These are phyloP conservation scores for Ophiodon elongatus DNA, from an alignment of 2,113 vertebrate genomes.

Conservation along the genomic window DNA sequence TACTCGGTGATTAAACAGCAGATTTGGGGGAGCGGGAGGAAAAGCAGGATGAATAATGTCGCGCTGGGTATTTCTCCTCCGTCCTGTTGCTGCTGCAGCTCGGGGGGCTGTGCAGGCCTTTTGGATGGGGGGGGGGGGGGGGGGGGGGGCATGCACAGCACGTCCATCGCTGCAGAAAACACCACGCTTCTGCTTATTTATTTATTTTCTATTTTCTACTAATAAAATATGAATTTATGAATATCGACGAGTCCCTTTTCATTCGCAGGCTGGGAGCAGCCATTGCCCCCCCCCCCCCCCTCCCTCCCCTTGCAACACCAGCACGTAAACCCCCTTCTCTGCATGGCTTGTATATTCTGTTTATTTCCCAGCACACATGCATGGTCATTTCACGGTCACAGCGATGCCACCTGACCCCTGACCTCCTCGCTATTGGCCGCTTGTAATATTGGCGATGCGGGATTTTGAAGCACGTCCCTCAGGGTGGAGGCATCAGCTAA, in stretches of 20 bases:
- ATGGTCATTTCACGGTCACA: slow-evolving; percentile 55
- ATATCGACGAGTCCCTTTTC: slow-evolving; percentile 36
- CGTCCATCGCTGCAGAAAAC: slow-evolving; percentile 37
- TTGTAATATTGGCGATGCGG: slow-evolving; percentile 46
- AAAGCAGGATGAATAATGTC: slow-evolving; percentile 47
- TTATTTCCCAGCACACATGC: slow-evolving; percentile 20
- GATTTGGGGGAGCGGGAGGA: slow-evolving; percentile 37
- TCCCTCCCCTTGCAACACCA: background rate
- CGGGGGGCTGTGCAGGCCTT: slow-evolving; percentile 9
- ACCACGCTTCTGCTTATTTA: background rate
- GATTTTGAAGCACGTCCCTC: slow-evolving; percentile 24
- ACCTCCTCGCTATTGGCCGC: slow-evolving; percentile 39
- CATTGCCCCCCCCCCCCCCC: background rate
- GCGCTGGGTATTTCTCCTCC: background rate
- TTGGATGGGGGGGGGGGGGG: background rate
- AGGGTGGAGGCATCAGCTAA: slow-evolving; percentile 44
- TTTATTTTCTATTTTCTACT: background rate
- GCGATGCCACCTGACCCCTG: slow-evolving; percentile 52
- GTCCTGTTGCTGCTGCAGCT: slow-evolving; percentile 28
- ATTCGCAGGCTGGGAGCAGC: slow-evolving; percentile 3
- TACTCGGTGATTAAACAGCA: slow-evolving; percentile 67
- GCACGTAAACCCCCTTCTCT: background rate
- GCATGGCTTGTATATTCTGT: background rate
- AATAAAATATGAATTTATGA: slow-evolving; percentile 66
- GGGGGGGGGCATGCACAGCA: slow-evolving; percentile 31